Conservation (phyloP, 64 coral and sea anemone genomes). For the Montipora cactus region DNA sequence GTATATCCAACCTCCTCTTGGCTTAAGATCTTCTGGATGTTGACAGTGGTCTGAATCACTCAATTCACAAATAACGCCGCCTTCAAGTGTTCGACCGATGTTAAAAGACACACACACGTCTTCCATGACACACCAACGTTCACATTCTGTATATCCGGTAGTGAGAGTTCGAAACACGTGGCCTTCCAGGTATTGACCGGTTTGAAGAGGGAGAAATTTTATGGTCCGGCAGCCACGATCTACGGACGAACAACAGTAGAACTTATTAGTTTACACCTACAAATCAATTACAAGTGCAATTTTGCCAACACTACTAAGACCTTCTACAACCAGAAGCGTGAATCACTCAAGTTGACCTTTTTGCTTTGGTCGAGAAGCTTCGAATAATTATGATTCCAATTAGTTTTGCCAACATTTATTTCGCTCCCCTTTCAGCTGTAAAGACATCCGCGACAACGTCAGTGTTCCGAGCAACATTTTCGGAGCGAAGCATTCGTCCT, state of each 20-base stretch:
- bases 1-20: neutral
- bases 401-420: no score
- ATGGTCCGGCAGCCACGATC: neutral
- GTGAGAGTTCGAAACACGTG: neutral
- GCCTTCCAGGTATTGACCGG: neutral
- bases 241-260: neutral
- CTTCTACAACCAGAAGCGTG: no score
- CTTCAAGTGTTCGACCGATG: neutral
- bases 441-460: no score
- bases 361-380: no score
- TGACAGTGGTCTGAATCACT: constrained; percentile 1
- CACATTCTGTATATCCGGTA: neutral
- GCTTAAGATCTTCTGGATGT: neutral
- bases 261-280: no score
- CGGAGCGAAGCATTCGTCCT: no score
- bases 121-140: neutral
- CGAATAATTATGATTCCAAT: no score
- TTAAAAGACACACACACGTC: neutral
- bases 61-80: neutral
- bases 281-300: no score
- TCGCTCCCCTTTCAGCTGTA: no score
- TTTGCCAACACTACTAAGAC: no score
- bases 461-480: no score
- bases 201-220: neutral
- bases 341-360: no score